Evolutionary conservation across 2,797 vertebrate species (phyloP), one percentile per base, ranked within the genome.

Genomic region (Paratrypauchen microcephalus): DNA sequence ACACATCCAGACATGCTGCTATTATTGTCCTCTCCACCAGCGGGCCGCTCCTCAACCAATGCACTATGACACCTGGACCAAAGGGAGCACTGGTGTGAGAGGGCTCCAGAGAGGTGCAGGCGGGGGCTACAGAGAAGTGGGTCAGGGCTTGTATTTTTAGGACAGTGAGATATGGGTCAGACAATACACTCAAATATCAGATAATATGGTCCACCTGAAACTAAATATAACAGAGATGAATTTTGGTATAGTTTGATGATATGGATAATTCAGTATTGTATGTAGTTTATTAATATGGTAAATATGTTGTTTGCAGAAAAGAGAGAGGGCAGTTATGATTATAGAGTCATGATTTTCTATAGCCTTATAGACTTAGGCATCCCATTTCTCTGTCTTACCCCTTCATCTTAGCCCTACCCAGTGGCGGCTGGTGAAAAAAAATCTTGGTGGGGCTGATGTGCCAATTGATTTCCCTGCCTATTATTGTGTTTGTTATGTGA

Each of bases 1-100:
- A 71, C 83, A 82, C 71, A 80, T 74, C 47, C 50, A 68, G 76
- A 81, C 80, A 70, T 68, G 56, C 75, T 81, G 79, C 76, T 84
- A 69, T 83, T 79, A 86, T 81, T 80, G 76, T 73, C 72, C 54
- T 66, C 65, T 54, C 39, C 72, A 66, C 65, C 67, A 75, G 50
- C 16, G 65, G 77, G 72, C 45, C 70, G 70, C 76, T 61, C 78
- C 65, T 83, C 63, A 64, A 66, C 48, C 69, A 71, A 73, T 62
- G 54, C 9, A 3, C 57, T 72, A 73, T 81, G 72, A 80, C 66
- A 84, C 76, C 77, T 74, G 73, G 52, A 77, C 69, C 18, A 75
- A 36, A 75, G 65, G 68, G 59, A 2, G 7, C 26, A 63, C 70
- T 77, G 56, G 77, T 76, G 78, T 71, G 71, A 80, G 80, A 63